Percentiles rank a stretch among this genome's conserved stretches.
Conservation (phyloP, 2,888 invertebrate species). For the Nasonovia ribisnigri region DNA sequence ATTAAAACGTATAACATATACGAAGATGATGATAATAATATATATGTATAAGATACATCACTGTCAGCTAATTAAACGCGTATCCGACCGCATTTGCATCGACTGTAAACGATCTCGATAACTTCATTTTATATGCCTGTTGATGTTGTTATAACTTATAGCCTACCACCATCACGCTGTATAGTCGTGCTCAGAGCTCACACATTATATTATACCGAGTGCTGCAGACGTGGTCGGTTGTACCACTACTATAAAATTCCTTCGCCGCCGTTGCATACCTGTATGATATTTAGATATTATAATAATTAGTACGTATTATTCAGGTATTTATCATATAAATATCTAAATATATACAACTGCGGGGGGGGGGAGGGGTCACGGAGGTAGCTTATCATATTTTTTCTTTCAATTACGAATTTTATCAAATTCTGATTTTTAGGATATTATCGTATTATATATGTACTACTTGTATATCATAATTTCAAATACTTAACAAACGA, state of each 20-base stretch:
- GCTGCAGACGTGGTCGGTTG: not conserved
- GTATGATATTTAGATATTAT: not conserved
- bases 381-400: too few relatives aligned
- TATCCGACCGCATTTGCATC: slow-evolving; percentile 53
- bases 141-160: not conserved
- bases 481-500: not conserved
- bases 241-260: not conserved
- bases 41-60: slow-evolving; percentile 51
- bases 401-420: too few relatives aligned
- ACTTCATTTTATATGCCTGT: slow-evolving; percentile 44
- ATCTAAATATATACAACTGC: too few relatives aligned
- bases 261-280: not conserved
- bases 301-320: not conserved
- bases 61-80: slow-evolving; percentile 62
- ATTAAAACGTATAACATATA: not conserved
- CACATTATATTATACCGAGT: not conserved
- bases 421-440: too few relatives aligned
- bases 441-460: too few relatives aligned
- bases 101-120: slow-evolving; percentile 56
- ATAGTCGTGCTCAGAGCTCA: not conserved
- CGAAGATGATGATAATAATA: not conserved
- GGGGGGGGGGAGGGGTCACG: too few relatives aligned
- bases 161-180: not conserved
- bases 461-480: too few relatives aligned
- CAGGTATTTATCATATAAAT: not conserved